Evolutionary conservation across 2,113 vertebrate species (phyloP).

Genomic region (Ceuthmochares aereus): DNA sequence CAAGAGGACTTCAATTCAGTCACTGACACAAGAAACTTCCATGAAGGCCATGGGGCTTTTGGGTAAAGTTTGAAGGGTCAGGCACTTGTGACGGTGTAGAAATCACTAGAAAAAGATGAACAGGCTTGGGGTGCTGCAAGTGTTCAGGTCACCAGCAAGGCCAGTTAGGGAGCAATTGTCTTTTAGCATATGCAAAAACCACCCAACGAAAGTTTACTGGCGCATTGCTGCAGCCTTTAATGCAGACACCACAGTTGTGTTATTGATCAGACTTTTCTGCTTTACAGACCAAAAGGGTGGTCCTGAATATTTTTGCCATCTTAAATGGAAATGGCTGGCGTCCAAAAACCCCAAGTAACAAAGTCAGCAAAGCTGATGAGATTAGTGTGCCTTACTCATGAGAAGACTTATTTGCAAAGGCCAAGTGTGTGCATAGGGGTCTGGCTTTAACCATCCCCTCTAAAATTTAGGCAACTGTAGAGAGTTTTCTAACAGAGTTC

Average conservation of each 20-base stretch:
- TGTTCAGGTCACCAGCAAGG: not conserved
- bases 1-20: not conserved
- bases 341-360: not conserved
- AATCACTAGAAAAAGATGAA: not conserved
- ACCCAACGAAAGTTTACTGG: not conserved
- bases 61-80: not conserved
- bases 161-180: not conserved
- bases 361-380: not conserved
- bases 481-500: not conserved
- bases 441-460: not conserved
- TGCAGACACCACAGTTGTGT: not conserved
- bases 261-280: not conserved
- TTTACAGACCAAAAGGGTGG: not conserved
- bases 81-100: fast-evolving
- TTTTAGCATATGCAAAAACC: not conserved
- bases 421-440: fast-evolving
- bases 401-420: not conserved
- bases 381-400: not conserved
- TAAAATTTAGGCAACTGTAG: not conserved
- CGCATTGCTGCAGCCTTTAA: not conserved
- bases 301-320: not conserved
- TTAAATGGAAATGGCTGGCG: not conserved
- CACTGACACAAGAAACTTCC: not conserved
- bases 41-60: not conserved
- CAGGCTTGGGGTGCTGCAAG: not conserved